Evolutionary conservation across 2,888 invertebrate genomes (phyloP), one percentile per base, ranked within the genome.

Genomic region (Papilio elwesi): DNA sequence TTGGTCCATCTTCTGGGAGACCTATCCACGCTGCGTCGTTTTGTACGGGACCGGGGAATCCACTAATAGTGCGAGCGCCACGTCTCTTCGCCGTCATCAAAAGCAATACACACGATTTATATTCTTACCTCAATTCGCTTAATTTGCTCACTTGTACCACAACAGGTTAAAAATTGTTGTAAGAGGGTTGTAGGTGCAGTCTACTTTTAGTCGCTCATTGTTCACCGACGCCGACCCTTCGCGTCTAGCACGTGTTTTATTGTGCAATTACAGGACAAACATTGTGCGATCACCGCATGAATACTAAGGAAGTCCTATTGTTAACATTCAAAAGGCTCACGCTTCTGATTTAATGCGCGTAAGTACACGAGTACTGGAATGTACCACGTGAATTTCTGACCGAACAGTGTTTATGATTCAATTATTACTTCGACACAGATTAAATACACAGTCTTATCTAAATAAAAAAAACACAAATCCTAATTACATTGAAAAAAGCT

Each of bases 221-320:
- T 91, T 83, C 82, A 80, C 76, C 75, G 63, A 38, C 74, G 70
- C 76, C 78, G 83, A 86, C 87, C 91, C 91, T 91, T 90, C 48
- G 16, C 8, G 6, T 84, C 78, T 77, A 91, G 89, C 92, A 92
- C 92, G 91, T 91, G 92, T 90, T 89, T 87, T 88, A 92, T 91
- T 91, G 91, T 87, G 80, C 89, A 91, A 89, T 92, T 89, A 90
- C 87, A 88, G 83, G 81, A 87, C 90, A 90, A 92, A 90, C 88
- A 90, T 84, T 81, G 80, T 78, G 78, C 84, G 85, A 84, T 78
- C 74, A 76, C 79, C 80, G 78, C 77, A 79, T 82, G 82, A 82
- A 80, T 78, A 78, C 78, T 82, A 77, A 89, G 87, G 89, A 91
- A 90, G 87, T 86, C 68, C 78, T 75, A 82, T 87, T 87, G 86